Evolutionary conservation across 2,113 vertebrate genomes (phyloP).

Genomic region (Mormoops blainvillei): DNA sequence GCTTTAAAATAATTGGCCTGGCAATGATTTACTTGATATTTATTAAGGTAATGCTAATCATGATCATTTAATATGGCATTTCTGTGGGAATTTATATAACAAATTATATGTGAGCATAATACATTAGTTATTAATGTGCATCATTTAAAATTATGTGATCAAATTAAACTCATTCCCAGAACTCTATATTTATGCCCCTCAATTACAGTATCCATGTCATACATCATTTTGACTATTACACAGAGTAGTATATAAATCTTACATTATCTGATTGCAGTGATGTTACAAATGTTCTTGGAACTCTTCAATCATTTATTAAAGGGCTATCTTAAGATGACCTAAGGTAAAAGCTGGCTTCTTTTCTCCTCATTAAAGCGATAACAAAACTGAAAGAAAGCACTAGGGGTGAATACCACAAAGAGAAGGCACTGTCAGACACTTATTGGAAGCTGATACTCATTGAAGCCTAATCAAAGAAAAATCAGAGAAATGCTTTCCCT

Average conservation of each 20-base stretch:
- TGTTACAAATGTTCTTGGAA: constrained; percentile 56
- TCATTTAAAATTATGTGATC: constrained; percentile 53
- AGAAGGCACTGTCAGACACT: neutral
- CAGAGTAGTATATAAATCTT: constrained; percentile 58
- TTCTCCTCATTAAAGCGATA: neutral
- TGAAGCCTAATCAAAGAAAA: neutral
- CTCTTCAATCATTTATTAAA: constrained; percentile 63
- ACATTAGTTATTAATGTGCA: constrained; percentile 57
- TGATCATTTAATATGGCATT: constrained; percentile 36
- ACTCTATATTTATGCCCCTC: constrained; percentile 56
- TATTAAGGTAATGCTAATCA: constrained; percentile 23
- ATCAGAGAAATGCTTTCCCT: neutral
- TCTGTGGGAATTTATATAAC: neutral
- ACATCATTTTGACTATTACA: constrained; percentile 57
- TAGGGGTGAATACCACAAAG: neutral
- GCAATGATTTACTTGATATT: constrained; percentile 36
- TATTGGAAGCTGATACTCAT: neutral
- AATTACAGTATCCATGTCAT: constrained; percentile 48
- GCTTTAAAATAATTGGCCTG: constrained; percentile 20
- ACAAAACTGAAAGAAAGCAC: neutral
- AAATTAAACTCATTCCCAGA: constrained; percentile 50
- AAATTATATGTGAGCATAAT: constrained; percentile 21
- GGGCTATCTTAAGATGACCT: constrained; percentile 2
- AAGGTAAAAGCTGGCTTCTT: constrained; percentile 15
- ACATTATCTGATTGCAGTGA: constrained; percentile 57